Base-by-base conservation (phyloP, 2,888 invertebrate species). In the Escarpia spicata region DNA sequence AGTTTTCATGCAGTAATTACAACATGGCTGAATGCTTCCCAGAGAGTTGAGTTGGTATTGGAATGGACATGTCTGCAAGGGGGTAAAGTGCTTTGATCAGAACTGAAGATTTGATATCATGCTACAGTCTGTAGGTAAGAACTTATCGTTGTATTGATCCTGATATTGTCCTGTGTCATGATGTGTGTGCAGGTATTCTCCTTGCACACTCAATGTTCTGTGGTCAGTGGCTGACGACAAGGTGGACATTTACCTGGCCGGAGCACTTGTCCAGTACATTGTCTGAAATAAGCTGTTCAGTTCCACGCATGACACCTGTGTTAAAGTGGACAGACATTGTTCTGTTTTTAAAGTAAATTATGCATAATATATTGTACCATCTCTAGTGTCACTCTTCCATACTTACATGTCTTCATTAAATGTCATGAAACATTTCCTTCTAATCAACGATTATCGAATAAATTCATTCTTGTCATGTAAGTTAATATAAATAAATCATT, bases 171-270 rank as follows among this genome's bases (percentile, higher is more conserved):
- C 1, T 37, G 37, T 37, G 0, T 37, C 37, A 37, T 37, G 37
- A 37, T 37, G 37, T 92, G 90, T 52, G 19, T 90, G 96, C 92
- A 97, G 97, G 91, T 97, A 98, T 95, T 97, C 97, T 2, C 93
- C 2, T 93, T 93, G 0, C 95, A 96, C 3, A 97, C 98, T 0
- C 97, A 96, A 97, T 45, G 97, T 97, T 92, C 96, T 99, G 75
- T 96, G 97, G 93, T 97, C 97, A 95, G 97, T 97, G 1, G 97
- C 97, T 93, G 97, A 97, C 19, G 98, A 98, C 96, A 97, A 97
- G 0, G 95, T 98, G 8, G 97, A 98, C 95, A 94, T 98, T 0
- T 97, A 98, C 3, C 97, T 99, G n/a, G 97, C 98, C 26, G 97
- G 97, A 43, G 96, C 97, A 92, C 97, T 99, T 10, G 96, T 98